A percentile compares a stretch with the other conserved stretches of the same genome.
Conservation (phyloP, 2,797 vertebrate species). For the Lerista edwardsae region DNA sequence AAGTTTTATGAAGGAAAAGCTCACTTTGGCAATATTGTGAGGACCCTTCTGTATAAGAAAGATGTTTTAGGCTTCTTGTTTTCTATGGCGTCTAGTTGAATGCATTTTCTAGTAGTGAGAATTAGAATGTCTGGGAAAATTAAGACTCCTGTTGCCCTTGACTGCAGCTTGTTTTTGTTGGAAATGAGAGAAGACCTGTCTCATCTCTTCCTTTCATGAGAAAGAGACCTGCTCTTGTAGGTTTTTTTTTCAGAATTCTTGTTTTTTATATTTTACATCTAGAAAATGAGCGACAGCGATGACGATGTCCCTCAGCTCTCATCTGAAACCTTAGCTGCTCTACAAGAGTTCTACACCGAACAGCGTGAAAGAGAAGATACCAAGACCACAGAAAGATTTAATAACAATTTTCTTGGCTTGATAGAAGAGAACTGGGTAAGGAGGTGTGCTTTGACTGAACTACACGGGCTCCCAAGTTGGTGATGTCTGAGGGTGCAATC, state of each 20-base stretch:
- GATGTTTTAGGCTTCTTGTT: neutral
- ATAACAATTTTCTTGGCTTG: conserved; percentile 81
- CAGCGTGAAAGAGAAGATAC: conserved; percentile 66
- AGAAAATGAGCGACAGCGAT: conserved; percentile 85
- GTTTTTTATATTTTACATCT: neutral
- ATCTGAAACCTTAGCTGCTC: conserved; percentile 84
- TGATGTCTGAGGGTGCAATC: no score
- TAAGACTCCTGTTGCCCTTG: neutral
- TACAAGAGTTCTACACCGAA: conserved; percentile 91
- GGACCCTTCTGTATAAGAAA: neutral
- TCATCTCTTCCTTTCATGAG: neutral
- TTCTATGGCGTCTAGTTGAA: conserved; percentile 27
- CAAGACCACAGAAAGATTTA: conserved; percentile 57
- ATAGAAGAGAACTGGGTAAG: conserved; percentile 94
- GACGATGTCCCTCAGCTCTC: conserved; percentile 86
- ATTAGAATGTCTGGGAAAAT: neutral
- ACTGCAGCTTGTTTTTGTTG: neutral
- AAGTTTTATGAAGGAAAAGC: neutral
- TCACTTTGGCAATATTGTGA: neutral
- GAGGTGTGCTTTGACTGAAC: conserved; percentile 10
- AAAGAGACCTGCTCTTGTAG: conserved; percentile 8
- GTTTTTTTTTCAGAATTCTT: neutral
- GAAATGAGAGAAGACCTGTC: neutral
- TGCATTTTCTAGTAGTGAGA: neutral
- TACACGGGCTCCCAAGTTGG: neutral